phyloP scores from a whole-genome alignment of 2,888 invertebrate genomes.

The Lasioglossum marginatum region DNA sequence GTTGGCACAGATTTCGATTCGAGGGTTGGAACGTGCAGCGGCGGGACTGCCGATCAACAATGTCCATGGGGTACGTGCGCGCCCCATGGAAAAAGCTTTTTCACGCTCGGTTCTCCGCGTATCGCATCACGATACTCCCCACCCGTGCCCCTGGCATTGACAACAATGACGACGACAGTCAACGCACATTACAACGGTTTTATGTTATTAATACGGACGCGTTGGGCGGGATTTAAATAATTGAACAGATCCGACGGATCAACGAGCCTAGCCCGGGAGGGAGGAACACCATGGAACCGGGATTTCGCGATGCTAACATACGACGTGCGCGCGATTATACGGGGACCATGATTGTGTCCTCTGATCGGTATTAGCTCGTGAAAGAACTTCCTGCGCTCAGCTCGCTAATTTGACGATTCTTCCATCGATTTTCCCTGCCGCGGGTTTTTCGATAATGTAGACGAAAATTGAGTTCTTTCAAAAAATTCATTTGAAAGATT shows the following conservation, averaged over 20 bases:
- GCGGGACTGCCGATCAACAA: constrained; percentile 38
- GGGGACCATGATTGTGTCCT: constrained; percentile 1
- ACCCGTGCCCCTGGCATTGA: constrained; percentile 30
- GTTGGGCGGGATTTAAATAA: constrained; percentile 79
- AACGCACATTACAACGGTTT: constrained; percentile 82
- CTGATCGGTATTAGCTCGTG: neutral
- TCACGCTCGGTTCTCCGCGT: constrained; percentile 75
- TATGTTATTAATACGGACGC: constrained; percentile 80
- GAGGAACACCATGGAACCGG: neutral
- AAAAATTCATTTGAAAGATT: no score
- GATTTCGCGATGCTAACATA: neutral
- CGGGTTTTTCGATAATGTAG: neutral
- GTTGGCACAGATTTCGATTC: constrained; percentile 73
- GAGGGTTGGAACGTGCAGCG: constrained; percentile 62
- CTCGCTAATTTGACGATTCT: neutral
- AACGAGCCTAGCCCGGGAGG: constrained; percentile 9
- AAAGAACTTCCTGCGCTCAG: neutral
- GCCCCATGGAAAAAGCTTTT: constrained; percentile 62
- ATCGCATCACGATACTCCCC: constrained; percentile 70
- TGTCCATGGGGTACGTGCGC: constrained; percentile 60
- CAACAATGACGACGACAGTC: constrained; percentile 66
- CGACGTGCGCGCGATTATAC: neutral
- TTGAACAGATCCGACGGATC: constrained; percentile 74
- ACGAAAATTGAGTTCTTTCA: no score
- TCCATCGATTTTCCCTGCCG: no score